Evolutionary conservation across 1,140 invertebrate genomes (phyloP).

Genomic region (Drosophila simulans): DNA sequence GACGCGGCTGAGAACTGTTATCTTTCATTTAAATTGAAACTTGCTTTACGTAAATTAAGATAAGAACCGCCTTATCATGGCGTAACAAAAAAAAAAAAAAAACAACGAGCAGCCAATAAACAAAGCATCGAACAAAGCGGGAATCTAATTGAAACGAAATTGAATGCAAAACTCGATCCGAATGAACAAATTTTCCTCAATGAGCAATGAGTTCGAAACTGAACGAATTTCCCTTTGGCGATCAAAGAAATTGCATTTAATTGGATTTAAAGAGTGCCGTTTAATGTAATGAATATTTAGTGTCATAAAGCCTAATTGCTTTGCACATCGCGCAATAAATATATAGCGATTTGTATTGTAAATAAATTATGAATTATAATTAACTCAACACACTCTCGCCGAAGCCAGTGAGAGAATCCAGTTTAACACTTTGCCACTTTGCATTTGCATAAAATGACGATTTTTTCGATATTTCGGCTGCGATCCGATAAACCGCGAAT

Average conservation of each 20-base stretch:
- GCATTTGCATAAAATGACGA: constrained; percentile 62
- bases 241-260: constrained; percentile 46
- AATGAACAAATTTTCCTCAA: constrained; percentile 26
- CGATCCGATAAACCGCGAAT: neutral
- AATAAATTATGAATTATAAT: constrained; percentile 65
- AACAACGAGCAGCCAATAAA: constrained; percentile 23
- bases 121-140: constrained; percentile 21
- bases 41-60: constrained; percentile 64
- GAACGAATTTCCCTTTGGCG: constrained; percentile 1
- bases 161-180: constrained; percentile 31
- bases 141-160: constrained; percentile 28
- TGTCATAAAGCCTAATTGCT: constrained; percentile 26
- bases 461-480: constrained; percentile 36
- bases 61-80: constrained; percentile 63
- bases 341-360: constrained; percentile 45
- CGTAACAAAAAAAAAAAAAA: neutral
- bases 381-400: constrained; percentile 25
- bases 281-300: constrained; percentile 35
- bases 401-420: constrained; percentile 38
- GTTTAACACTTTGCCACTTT: constrained; percentile 57
- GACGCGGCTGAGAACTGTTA: constrained; percentile 31
- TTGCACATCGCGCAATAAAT: constrained; percentile 59
- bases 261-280: constrained; percentile 38
- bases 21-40: constrained; percentile 66
- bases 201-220: constrained; percentile 10